phyloP scores from a whole-genome alignment of 2,113 vertebrate species.

The Aleadryas rufinucha region DNA sequence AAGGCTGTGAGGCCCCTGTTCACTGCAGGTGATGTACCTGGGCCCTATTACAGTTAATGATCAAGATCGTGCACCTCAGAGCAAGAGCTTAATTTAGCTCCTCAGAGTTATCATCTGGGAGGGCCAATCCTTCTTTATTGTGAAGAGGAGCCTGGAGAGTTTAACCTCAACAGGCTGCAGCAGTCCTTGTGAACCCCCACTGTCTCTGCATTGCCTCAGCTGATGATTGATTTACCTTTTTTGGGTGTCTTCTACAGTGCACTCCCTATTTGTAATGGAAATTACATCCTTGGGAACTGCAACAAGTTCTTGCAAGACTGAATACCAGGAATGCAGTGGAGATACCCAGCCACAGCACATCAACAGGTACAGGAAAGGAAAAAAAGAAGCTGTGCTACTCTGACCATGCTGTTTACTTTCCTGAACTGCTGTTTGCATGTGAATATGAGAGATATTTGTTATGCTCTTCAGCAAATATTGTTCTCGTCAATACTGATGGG shows the following conservation, averaged over 20 bases:
- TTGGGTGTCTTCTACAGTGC: neutral
- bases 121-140: neutral
- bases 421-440: neutral
- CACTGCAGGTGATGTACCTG: neutral
- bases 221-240: neutral
- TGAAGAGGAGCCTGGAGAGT: neutral
- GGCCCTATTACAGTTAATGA: neutral
- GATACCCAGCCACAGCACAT: neutral
- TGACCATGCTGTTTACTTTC: neutral
- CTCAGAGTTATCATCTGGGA: neutral
- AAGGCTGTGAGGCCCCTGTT: neutral
- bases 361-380: neutral
- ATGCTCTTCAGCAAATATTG: constrained; percentile 6
- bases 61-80: neutral
- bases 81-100: neutral
- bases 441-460: constrained; percentile 20
- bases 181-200: neutral
- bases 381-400: neutral
- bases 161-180: neutral
- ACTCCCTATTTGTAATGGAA: neutral
- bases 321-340: neutral
- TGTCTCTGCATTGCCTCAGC: neutral
- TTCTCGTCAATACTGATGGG: neutral
- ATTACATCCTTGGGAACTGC: neutral
- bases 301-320: neutral